Percentiles rank a stretch among this genome's conserved stretches.
phyloP scores from a whole-genome alignment of 2,888 invertebrate species.

The Melolontha melolontha region DNA sequence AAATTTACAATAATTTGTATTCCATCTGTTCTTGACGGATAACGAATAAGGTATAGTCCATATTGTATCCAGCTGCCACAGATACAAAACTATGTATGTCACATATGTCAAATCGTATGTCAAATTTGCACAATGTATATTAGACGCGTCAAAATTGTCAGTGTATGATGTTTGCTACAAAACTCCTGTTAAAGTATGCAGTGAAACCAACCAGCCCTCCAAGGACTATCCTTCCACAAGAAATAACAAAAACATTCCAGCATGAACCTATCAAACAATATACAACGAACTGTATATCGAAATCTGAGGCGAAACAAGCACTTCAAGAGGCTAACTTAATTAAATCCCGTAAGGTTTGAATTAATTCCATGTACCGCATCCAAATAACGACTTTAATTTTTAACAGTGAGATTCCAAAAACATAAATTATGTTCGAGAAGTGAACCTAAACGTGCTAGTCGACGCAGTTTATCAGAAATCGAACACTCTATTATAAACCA shows the following conservation, averaged over 20 bases:
- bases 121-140: slow-evolving; percentile 11
- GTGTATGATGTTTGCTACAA: slow-evolving; percentile 32
- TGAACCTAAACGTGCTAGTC: slow-evolving; percentile 1
- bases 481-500: slow-evolving; percentile 21
- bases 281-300: not conserved
- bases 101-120: not conserved
- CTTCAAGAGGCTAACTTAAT: not conserved
- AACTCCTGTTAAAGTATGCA: slow-evolving; percentile 28
- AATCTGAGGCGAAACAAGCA: not conserved
- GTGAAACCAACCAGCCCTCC: slow-evolving; percentile 27
- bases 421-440: slow-evolving; percentile 10
- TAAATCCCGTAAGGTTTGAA: slow-evolving; percentile 9
- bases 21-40: too few species aligned
- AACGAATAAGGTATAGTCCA: too few species aligned
- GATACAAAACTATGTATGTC: not conserved
- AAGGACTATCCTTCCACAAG: slow-evolving; percentile 3
- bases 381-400: not conserved
- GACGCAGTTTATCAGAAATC: not conserved
- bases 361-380: not conserved
- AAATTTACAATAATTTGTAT: too few species aligned
- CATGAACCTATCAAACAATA: not conserved
- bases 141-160: slow-evolving; percentile 31
- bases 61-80: too few species aligned
- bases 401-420: slow-evolving; percentile 1
- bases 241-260: slow-evolving; percentile 1